A percentile compares a stretch with the other conserved stretches of the same genome.
Evolutionary conservation across 1,140 invertebrate genomes (phyloP).

Genomic region (Drosophila suzukii): DNA sequence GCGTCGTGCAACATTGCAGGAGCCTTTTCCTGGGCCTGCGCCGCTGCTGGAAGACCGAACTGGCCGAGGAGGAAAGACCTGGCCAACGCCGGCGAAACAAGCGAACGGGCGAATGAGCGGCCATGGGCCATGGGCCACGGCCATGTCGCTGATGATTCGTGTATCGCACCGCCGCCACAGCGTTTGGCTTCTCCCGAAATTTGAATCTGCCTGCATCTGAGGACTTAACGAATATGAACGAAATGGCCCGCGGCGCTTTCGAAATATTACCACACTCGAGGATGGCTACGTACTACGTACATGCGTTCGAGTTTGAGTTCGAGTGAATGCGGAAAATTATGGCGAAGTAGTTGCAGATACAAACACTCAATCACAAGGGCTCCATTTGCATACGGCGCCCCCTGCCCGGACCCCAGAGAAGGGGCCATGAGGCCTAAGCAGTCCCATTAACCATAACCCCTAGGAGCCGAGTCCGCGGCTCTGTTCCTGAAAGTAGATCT

Average conservation of each 20-base stretch:
- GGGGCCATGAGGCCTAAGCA: conserved; percentile 29
- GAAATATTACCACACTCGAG: conserved; percentile 71
- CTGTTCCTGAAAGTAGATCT: conserved; percentile 3
- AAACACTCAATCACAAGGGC: conserved; percentile 72
- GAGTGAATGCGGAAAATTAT: conserved; percentile 56
- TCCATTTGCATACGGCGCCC: conserved; percentile 37
- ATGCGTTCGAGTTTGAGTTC: conserved; percentile 23
- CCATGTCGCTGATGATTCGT: conserved; percentile 73
- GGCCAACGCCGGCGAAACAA: background rate
- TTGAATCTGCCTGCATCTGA: conserved; percentile 83
- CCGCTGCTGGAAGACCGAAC: conserved; percentile 22
- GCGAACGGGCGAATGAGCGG: conserved; percentile 38
- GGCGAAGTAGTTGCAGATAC: conserved; percentile 67
- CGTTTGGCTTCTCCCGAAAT: conserved; percentile 76
- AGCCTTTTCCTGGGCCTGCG: conserved; percentile 71
- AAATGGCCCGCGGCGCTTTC: conserved; percentile 62
- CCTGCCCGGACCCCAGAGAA: background rate
- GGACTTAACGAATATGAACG: conserved; percentile 81
- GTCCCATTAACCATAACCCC: conserved; percentile 39
- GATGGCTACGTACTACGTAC: conserved; percentile 41
- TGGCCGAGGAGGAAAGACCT: conserved; percentile 8
- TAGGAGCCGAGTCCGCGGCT: conserved; percentile 17
- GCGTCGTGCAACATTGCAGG: conserved; percentile 80
- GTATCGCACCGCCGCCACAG: conserved; percentile 48
- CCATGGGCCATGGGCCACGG: conserved; percentile 56